phyloP scores from a whole-genome alignment of 2,888 invertebrate species.

The Julus scandinavius region DNA sequence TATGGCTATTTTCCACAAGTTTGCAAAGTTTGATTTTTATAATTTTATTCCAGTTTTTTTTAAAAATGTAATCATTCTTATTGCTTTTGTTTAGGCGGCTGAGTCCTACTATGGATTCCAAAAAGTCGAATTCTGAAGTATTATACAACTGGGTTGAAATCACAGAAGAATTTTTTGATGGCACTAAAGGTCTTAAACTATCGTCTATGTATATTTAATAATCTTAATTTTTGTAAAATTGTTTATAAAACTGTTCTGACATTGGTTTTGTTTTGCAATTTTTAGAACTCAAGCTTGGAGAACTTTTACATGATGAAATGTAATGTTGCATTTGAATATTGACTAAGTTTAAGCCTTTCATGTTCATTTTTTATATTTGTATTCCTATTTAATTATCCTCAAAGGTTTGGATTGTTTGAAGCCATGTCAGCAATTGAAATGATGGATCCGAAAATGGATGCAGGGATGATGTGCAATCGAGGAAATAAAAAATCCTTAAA shows the following conservation, averaged over 20 bases:
- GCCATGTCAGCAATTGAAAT: conserved; percentile 99
- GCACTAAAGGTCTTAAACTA: conserved; percentile 71
- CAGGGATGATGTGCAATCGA: conserved; percentile 95
- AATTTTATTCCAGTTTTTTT: no score
- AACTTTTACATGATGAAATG: conserved; percentile 88
- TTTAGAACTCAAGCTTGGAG: conserved; percentile 82
- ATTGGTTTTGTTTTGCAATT: conserved; percentile 5
- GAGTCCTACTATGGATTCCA: conserved; percentile 56
- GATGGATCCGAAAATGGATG: conserved; percentile 99
- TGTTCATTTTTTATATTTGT: neutral
- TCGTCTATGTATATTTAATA: no score
- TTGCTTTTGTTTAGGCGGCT: neutral
- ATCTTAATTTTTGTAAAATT: neutral
- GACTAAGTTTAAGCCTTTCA: neutral
- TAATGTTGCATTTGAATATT: conserved; percentile 53
- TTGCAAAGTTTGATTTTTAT: no score
- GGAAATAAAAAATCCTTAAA: conserved; percentile 79
- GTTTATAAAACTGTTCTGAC: neutral
- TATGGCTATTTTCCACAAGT: no score
- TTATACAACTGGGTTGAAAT: conserved; percentile 73
- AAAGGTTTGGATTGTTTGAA: conserved; percentile 86
- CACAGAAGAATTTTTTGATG: conserved; percentile 74
- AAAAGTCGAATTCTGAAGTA: conserved; percentile 59
- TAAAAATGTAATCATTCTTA: no score
- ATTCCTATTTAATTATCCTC: neutral